Base-by-base conservation (phyloP, 2,113 vertebrate species). In the Noturus placidus region DNA sequence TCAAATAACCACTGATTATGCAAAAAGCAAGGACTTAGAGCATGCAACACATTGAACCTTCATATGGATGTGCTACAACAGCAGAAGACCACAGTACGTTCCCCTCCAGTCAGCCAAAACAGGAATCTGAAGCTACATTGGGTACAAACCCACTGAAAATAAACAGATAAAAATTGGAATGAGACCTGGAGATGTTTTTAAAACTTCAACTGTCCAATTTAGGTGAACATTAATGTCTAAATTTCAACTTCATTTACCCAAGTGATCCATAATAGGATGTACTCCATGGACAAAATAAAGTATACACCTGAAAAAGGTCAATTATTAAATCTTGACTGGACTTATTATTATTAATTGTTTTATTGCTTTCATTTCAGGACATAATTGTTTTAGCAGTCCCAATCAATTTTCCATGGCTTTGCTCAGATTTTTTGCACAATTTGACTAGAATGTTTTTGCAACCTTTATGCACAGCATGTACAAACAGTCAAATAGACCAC, bases 401-500 rank as follows among this genome's bases (percentile, higher is more conserved):
- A 11, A 50, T 27, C 10, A 7, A 42, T 42, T 50, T 46, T 20
- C 35, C 8, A 25, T 27, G 2, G 78, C 0, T 22, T 8, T 79
- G n/a, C 19, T 67, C 20, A 10, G 69, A 38, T 38, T 72, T 72
- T 72, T 72, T 42, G 22, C 27, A 38, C 69, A 42, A 38, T 38
- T 72, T 3, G 8, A 20, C 33, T 20, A 38, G 27, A 25, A 33
- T 27, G 11, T 10, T 19, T 10, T 50, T 27, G 42, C 10, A 8
- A 38, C 7, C 15, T 79, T 86, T 63, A 86, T 78, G 27, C 74
- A 79, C 25, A 65, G 42, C 85, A 38, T 22, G 1, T 78, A 61
- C 27, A 50, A 30, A 86, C 0, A 8, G 38, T 11, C 42, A 76
- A 0, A 61, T 30, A 80, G 61, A 54, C 46, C 85, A 86, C 20